Evolutionary conservation across 2,888 invertebrate genomes (phyloP).

Genomic region (Xanthorhoe designata): DNA sequence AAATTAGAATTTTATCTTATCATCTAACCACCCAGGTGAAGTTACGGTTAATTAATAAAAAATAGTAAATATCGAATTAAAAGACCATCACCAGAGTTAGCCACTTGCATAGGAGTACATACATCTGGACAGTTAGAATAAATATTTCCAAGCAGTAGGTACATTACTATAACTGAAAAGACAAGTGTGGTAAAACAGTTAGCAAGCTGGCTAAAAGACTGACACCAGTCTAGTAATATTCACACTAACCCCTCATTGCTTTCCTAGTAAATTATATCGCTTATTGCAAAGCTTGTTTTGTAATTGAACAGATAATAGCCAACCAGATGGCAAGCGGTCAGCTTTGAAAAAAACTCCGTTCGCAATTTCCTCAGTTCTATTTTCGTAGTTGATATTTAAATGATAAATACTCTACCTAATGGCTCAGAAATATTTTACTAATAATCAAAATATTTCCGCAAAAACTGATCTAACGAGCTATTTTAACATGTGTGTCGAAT

Average conservation of each 20-base stretch:
- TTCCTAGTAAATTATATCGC: conserved; percentile 16
- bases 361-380: conserved; percentile 23
- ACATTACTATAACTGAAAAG: neutral
- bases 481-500: conserved; percentile 78
- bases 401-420: conserved; percentile 14
- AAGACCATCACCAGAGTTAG: neutral
- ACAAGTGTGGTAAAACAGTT: neutral
- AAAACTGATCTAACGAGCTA: conserved; percentile 58
- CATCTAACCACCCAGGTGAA: conserved; percentile 79
- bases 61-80: neutral
- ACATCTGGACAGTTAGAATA: neutral
- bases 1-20: conserved; percentile 70
- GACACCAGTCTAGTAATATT: neutral
- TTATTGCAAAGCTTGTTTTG: conserved; percentile 11
- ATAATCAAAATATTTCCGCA: conserved; percentile 38
- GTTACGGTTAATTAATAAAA: conserved; percentile 56
- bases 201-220: neutral
- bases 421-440: conserved; percentile 19
- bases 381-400: conserved; percentile 5
- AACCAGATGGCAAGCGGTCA: conserved; percentile 32
- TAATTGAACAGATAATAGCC: conserved; percentile 29
- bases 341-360: conserved; percentile 12
- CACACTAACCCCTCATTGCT: neutral
- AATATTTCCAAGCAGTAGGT: neutral
- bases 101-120: neutral